A percentile compares a stretch with the other conserved stretches of the same genome.
Conservation (phyloP, 2,113 vertebrate genomes). For the Hippolais icterina region DNA sequence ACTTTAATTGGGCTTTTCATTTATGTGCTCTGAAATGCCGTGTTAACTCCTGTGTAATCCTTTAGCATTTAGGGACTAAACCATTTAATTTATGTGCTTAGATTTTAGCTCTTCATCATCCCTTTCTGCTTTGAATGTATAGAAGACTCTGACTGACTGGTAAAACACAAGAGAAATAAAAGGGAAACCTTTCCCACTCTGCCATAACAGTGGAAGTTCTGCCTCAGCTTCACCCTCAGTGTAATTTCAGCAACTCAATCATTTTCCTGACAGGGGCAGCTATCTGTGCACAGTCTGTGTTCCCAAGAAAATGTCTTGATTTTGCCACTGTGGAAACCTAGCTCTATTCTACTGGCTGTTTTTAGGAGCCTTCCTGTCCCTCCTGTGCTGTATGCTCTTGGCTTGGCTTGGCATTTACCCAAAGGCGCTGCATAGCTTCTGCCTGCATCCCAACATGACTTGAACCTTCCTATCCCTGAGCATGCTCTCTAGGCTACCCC, state of each 20-base stretch:
- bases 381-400: background rate
- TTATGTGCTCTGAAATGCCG: background rate
- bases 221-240: accelerated
- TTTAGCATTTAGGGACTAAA: background rate
- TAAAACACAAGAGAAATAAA: background rate
- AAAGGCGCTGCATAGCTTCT: background rate
- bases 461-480: background rate
- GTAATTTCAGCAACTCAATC: background rate
- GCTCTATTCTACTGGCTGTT: background rate
- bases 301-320: background rate
- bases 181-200: background rate
- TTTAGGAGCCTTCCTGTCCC: background rate
- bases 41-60: background rate
- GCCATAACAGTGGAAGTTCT: background rate
- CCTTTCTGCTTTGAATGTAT: background rate
- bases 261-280: background rate
- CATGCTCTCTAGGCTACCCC: background rate
- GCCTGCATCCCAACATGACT: background rate
- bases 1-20: conserved; percentile 28
- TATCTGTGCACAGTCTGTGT: background rate
- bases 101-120: background rate
- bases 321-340: background rate
- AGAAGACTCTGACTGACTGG: background rate
- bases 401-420: background rate
- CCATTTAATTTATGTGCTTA: background rate